phyloP scores from a whole-genome alignment of 2,113 vertebrate species.

The Anser cygnoides region DNA sequence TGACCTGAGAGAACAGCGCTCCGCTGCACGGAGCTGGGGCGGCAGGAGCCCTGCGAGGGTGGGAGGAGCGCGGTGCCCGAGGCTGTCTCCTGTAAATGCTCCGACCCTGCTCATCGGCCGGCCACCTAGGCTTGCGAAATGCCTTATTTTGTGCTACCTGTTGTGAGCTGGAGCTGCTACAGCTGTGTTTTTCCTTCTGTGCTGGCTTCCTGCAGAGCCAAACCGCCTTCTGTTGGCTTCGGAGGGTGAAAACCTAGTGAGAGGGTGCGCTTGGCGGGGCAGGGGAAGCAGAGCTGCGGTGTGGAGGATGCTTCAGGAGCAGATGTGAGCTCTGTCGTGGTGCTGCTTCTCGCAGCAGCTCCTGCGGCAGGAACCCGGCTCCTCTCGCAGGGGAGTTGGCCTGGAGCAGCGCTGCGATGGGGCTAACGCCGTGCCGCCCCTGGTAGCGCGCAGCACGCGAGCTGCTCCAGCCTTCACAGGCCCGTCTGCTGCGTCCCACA shows the following conservation, averaged over 20 bases:
- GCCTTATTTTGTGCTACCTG: rapidly evolving
- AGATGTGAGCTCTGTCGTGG: rapidly evolving
- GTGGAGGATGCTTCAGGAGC: neutral
- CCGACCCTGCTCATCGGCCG: neutral
- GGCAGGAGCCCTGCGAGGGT: rapidly evolving
- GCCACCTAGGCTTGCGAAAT: neutral
- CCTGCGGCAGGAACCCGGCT: neutral
- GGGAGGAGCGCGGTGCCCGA: neutral
- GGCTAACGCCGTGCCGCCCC: neutral
- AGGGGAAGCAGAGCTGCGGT: rapidly evolving
- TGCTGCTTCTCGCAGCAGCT: neutral
- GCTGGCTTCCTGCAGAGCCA: neutral
- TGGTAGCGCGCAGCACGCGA: rapidly evolving
- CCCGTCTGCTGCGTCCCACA: neutral
- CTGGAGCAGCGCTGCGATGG: no score
- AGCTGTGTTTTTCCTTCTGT: rapidly evolving
- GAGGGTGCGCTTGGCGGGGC: neutral
- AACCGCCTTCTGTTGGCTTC: neutral
- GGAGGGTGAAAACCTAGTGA: neutral
- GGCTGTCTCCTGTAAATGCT: rapidly evolving
- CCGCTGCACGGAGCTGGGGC: rapidly evolving
- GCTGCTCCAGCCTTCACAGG: neutral
- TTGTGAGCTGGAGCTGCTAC: neutral
- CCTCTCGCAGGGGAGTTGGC: neutral
- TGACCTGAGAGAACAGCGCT: neutral